Percentiles rank a stretch among this genome's conserved stretches.
Evolutionary conservation across 2,888 invertebrate species (phyloP).

Genomic region (Apamea anceps): DNA sequence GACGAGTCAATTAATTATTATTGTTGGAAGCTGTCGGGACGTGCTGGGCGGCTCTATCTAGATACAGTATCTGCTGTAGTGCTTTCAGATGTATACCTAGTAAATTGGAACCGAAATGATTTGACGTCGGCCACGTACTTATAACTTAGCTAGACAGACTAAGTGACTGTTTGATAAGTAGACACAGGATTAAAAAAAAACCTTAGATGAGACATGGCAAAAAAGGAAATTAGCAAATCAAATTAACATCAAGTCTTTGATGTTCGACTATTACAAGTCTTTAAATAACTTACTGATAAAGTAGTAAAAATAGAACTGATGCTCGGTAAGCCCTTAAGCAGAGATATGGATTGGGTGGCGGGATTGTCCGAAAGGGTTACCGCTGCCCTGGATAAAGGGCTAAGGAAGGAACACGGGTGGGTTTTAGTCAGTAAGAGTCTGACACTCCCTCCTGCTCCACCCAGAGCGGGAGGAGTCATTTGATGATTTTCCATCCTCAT

Average conservation of each 20-base stretch:
- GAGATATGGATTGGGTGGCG: too few relatives aligned
- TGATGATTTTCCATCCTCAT: too few relatives aligned
- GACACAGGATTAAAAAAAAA: slow-evolving; percentile 10
- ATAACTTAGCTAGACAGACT: slow-evolving; percentile 17
- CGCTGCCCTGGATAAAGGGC: too few relatives aligned
- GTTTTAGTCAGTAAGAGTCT: too few relatives aligned
- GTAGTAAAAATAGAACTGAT: background rate
- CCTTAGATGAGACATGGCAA: background rate
- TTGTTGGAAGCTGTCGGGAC: slow-evolving; percentile 89
- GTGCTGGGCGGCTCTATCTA: slow-evolving; percentile 82
- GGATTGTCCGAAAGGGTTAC: too few relatives aligned
- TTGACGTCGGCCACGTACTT: slow-evolving; percentile 23
- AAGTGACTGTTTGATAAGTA: slow-evolving; percentile 22
- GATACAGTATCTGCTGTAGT: slow-evolving; percentile 78
- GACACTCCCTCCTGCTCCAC: too few relatives aligned
- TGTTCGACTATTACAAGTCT: background rate
- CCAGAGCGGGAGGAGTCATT: too few relatives aligned
- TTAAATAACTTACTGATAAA: background rate
- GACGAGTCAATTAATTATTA: slow-evolving; percentile 91
- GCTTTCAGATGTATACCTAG: slow-evolving; percentile 64
- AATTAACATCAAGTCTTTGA: background rate
- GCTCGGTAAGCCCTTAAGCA: background rate
- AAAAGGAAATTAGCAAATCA: background rate
- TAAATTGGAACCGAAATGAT: slow-evolving; percentile 57
- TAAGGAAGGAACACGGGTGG: too few relatives aligned